Evolutionary conservation across 2,113 vertebrate species (phyloP), one percentile per base, ranked within the genome.

Genomic region (Genyomyrus donnyi): DNA sequence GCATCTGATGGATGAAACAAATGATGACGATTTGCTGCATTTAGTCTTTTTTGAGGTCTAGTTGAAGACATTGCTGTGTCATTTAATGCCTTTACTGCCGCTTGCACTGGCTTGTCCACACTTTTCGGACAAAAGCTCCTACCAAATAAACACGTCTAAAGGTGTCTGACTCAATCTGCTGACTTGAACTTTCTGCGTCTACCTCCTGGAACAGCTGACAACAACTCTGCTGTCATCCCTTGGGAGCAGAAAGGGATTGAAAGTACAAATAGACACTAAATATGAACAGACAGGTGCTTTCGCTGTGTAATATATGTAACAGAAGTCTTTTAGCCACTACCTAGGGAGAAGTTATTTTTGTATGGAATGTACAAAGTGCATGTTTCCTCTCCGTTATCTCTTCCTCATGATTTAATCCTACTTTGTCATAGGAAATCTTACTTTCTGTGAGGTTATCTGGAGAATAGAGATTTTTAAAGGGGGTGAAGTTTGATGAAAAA

Each of bases 401-500:
- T 19, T 70, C 84, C 62, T 89, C 27, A 87, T 85, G 77, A 77
- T 74, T 80, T 84, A 50, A 88, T 77, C 85, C 56, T 48, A 46
- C 31, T 53, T 90, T 90, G 87, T 90, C n/a, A 35, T 35, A 91
- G 53, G 85, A 87, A 87, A 90, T 46, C 52, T 21, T 70, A 52
- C 84, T 83, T 84, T 35, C 86, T n/a, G 19, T 91, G 27, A 89
- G 62, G 31, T 91, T 62, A 84, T 45, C 46, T 90, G 89, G 49
- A 89, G 90, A 11, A 50, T 19, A 52, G 42, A 27, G 53, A 19
- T 87, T 87, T 56, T 50, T 87, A 88, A n/a, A 88, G 19, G 52
- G 87, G 35, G 21, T 10, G 10, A 13, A 46, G 53, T 52, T 24
- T 39, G 45, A 53, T 39, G 86, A 53, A 9, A 42, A 10, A 35